These are phyloP conservation scores for Rafetus swinhoei DNA, from an alignment of 2,113 vertebrate genomes.

Conservation along the genomic window DNA sequence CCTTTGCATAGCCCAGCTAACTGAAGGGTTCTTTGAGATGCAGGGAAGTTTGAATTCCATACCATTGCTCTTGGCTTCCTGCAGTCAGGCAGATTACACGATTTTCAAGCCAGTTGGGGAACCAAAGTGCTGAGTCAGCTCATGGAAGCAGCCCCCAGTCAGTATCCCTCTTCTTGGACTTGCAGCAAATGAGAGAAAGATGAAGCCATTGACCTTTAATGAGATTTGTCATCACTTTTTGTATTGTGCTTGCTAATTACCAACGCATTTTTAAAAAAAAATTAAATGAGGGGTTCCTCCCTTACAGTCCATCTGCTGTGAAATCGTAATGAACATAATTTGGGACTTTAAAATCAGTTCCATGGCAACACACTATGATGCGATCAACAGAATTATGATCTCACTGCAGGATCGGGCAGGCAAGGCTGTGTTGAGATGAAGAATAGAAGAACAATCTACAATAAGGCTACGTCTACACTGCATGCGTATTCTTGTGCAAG, in stretches of 20 bases:
- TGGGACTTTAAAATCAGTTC: slow-evolving; percentile 65
- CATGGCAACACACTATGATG: slow-evolving; percentile 69
- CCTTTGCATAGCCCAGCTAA: rapidly evolving
- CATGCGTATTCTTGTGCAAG: no score
- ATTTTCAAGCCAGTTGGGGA: background rate
- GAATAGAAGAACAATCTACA: slow-evolving; percentile 31
- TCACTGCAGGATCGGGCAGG: slow-evolving; percentile 34
- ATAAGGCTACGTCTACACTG: no score
- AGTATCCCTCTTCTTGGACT: background rate
- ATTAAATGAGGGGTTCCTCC: slow-evolving; percentile 75
- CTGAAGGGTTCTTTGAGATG: background rate
- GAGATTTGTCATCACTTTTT: slow-evolving; percentile 1
- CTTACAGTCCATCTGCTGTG: slow-evolving; percentile 74
- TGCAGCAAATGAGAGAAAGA: background rate
- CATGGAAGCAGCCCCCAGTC: background rate
- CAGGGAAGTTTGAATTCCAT: background rate
- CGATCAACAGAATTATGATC: slow-evolving; percentile 72
- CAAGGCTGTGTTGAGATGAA: slow-evolving; percentile 45
- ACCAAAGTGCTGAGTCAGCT: background rate
- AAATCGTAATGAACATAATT: slow-evolving; percentile 69
- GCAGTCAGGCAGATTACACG: background rate
- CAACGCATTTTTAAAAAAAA: slow-evolving; percentile 69
- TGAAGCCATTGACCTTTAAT: slow-evolving; percentile 21
- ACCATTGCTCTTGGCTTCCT: background rate
- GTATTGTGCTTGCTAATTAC: slow-evolving; percentile 71